Base-by-base conservation (phyloP, 2,113 vertebrate species). In the Larimichthys polyactis region DNA sequence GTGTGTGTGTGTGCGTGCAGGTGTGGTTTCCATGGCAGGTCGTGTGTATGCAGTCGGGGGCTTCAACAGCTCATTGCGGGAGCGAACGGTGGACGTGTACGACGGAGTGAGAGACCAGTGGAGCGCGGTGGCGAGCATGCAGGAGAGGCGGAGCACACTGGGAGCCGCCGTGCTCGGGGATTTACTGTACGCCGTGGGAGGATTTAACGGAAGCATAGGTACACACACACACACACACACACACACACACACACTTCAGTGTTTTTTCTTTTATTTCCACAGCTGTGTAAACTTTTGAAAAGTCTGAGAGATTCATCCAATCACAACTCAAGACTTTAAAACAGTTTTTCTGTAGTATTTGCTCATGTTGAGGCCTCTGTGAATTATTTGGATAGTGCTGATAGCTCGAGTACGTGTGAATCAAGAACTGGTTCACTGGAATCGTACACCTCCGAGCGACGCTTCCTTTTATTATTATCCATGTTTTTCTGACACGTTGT, bases 151-250 rank as follows among this genome's bases (percentile, higher is more conserved):
- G 66, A 98, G 97, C 89, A 99, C 98, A 0, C 93, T 99, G 83
- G 98, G 98, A 0, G 97, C 97, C 0, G 97, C 98, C 0, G 97
- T 98, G 91, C 91, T 99, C 84, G 97, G 96, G 0, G 97, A 98
- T 36, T 90, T 99, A n/a, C 95, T 99, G 3, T 99, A 99, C 0
- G 98, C 98, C 0, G 97, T 99, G 29, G 98, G 98, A 0, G 98
- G 98, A 67, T 99, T 99, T 20, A 98, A 99, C 3, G 98, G 98
- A 89, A 99, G 97, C 70, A 99, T 98, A 15, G 98, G 98, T 99
- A 96, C 52, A 91, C n/a, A 4, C 1, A 9, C 44, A n/a, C n/a
- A n/a, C n/a, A n/a, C n/a, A n/a, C n/a, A n/a, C n/a, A n/a, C n/a
- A n/a, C n/a, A n/a, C n/a, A n/a, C n/a, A 40, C 49, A 27, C n/a